phyloP scores from a whole-genome alignment of 2,113 vertebrate species.

The Mustela nigripes region DNA sequence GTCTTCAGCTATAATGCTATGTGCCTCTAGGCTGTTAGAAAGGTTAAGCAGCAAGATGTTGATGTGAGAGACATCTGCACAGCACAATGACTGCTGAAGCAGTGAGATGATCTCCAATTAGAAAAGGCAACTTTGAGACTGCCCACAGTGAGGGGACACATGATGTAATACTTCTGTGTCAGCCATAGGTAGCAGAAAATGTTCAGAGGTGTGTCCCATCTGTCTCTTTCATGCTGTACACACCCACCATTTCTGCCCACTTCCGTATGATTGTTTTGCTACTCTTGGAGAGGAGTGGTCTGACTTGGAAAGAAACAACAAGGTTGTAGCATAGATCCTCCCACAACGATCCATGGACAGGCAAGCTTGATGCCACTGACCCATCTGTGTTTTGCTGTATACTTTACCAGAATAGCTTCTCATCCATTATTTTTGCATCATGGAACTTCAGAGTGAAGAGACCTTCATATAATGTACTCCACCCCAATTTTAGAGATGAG shows the following conservation, averaged over 20 bases:
- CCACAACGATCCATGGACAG: background rate
- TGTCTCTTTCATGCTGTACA: background rate
- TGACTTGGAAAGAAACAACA: background rate
- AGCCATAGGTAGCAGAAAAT: background rate
- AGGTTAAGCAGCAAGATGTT: background rate
- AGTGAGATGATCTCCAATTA: background rate
- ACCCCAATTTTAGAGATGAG: background rate
- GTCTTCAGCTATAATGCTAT: background rate
- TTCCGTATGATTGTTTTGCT: background rate
- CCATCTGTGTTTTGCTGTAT: background rate
- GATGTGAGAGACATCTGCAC: background rate
- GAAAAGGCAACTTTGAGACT: background rate
- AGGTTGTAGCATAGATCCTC: background rate
- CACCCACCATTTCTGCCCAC: background rate
- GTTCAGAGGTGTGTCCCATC: background rate
- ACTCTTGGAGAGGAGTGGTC: background rate
- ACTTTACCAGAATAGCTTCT: background rate
- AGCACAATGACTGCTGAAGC: background rate
- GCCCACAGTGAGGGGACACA: background rate
- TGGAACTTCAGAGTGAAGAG: background rate
- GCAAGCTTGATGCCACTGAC: background rate
- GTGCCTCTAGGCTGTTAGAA: background rate
- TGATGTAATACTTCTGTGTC: background rate
- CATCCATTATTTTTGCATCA: background rate
- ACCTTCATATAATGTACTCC: background rate